These are phyloP conservation scores for Morpho deidamia DNA, from an alignment of 2,888 invertebrate genomes.

Conservation along the genomic window DNA sequence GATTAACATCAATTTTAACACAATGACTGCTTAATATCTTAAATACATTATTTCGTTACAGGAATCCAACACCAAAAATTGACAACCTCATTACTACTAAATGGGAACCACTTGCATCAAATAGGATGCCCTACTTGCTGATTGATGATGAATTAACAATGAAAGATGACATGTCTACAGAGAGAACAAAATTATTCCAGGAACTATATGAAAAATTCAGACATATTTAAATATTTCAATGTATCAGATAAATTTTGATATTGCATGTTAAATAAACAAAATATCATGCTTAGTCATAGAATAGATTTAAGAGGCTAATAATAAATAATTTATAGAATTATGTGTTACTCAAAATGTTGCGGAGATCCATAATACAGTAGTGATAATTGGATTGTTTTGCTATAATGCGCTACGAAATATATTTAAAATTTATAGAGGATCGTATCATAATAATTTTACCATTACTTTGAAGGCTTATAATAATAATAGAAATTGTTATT, in stretches of 20 bases:
- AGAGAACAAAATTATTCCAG: slow-evolving; percentile 49
- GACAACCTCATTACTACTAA: slow-evolving; percentile 40
- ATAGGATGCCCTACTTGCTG: slow-evolving; percentile 40
- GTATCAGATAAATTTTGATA: not conserved
- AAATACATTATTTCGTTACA: slow-evolving; percentile 30
- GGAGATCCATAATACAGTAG: too few species aligned
- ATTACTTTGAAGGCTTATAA: too few species aligned
- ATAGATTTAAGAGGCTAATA: too few species aligned
- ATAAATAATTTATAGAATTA: too few species aligned
- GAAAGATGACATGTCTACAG: slow-evolving; percentile 46
- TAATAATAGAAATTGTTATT: too few species aligned
- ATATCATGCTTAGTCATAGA: not conserved
- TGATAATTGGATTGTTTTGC: too few species aligned
- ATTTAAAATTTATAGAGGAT: too few species aligned
- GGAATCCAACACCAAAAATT: slow-evolving; percentile 55
- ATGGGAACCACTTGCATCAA: slow-evolving; percentile 52
- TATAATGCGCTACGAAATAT: too few species aligned
- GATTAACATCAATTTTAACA: too few species aligned
- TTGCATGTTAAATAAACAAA: not conserved
- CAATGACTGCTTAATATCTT: too few species aligned
- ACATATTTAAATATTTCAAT: slow-evolving; percentile 5
- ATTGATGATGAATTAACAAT: slow-evolving; percentile 52
- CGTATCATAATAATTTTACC: too few species aligned
- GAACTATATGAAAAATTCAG: slow-evolving; percentile 43
- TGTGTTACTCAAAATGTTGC: too few species aligned